Conservation (phyloP, 2,113 vertebrate species). For the Zosterops japonicus region DNA sequence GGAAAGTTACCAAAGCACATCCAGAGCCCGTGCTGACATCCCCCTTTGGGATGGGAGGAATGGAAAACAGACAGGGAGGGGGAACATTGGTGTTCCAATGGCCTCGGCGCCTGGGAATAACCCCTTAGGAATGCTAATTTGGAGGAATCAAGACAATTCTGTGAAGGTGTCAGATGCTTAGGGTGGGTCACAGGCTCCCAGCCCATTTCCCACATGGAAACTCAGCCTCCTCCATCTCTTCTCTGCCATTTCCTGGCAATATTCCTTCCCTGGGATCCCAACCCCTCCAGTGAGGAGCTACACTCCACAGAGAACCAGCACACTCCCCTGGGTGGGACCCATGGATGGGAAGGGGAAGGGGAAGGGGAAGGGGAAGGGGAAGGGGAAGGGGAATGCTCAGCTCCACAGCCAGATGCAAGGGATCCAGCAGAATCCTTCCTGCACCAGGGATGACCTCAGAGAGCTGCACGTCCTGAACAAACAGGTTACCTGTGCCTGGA, state of each 20-base stretch:
- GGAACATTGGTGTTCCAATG: fast-evolving
- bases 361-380: neutral
- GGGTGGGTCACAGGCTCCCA: neutral
- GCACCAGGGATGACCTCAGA: neutral
- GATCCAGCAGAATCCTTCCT: neutral
- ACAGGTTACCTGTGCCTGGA: neutral
- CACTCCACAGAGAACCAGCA: too few relatives aligned
- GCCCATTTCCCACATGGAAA: neutral
- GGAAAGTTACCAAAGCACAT: slow-evolving; percentile 50
- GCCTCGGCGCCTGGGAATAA: neutral
- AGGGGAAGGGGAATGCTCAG: neutral
- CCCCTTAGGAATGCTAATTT: neutral
- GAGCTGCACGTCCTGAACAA: neutral
- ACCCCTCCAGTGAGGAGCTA: neutral
- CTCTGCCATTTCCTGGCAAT: neutral
- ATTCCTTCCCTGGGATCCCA: neutral
- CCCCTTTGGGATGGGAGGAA: fast-evolving
- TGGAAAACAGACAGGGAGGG: neutral
- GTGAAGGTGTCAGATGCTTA: neutral
- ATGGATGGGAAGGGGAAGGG: neutral
- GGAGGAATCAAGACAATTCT: neutral
- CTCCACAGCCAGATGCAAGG: neutral
- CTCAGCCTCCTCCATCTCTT: neutral
- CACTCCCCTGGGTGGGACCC: neutral
- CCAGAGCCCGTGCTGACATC: neutral